Base-by-base conservation (phyloP, 2,888 invertebrate genomes). In the Tiphia femorata region DNA sequence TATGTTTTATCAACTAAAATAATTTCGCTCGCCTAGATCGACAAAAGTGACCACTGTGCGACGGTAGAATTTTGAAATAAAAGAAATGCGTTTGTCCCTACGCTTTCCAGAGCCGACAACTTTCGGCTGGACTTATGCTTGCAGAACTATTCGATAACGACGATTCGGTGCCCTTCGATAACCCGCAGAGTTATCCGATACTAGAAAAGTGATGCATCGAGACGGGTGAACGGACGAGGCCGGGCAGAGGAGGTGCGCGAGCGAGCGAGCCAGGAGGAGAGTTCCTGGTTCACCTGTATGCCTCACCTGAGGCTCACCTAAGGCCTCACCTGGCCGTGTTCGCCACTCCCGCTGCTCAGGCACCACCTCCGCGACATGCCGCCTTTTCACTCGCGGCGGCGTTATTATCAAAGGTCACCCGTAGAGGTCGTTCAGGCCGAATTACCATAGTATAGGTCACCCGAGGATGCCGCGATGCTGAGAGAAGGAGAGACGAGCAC, bases 381-480 rank as follows among this genome's bases (percentile, higher is more conserved):
- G 77, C 67, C 74, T 75, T 75, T 77, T 75, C 75, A 77, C 77
- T 78, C 72, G 73, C 64, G 62, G 69, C 66, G 69, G 68, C 71
- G 72, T 75, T 78, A 78, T 79, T 79, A 80, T 79, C 79, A 79
- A 79, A 81, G 80, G 81, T 81, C 77, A 80, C 72, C 70, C 57
- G 67, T n/a, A 43, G 79, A 79, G 78, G 79, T 78, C 77, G 72
- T 61, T 55, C 62, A 48, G 74, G 58, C 70, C 72, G 64, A 75
- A 77, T 77, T 75, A 75, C 73, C 77, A 73, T 77, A 77, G 64
- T 62, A 70, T 70, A 68, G 68, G 69, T 71, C 68, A 64, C 47
- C n/a, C 67, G 61, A 67, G 61, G n/a, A n/a, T n/a, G n/a, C n/a
- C n/a, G n/a, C n/a, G n/a, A n/a, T n/a, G 27, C n/a, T n/a, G 43